Percentiles rank a stretch among this genome's conserved stretches.
These are phyloP conservation scores for Formica aserva DNA, from an alignment of 2,888 invertebrate genomes.

Conservation along the genomic window DNA sequence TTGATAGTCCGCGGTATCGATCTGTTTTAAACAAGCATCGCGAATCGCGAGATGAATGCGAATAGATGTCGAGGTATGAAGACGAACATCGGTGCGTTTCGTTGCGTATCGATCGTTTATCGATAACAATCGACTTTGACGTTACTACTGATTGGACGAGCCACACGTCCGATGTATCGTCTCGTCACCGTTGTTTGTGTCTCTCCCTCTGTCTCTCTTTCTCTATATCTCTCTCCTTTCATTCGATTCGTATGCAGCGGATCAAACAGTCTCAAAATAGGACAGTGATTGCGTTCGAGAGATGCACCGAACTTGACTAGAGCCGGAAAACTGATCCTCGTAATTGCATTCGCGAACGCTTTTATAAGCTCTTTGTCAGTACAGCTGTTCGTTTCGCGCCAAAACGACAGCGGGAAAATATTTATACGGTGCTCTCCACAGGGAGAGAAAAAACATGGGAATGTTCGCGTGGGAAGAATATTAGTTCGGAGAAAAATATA, in stretches of 20 bases:
- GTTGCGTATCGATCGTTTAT: conserved; percentile 20
- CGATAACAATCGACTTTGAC: conserved; percentile 32
- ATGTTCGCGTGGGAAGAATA: not conserved
- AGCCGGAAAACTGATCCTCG: conserved; percentile 11
- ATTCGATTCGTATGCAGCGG: not conserved
- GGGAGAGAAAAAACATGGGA: not conserved
- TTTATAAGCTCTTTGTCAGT: conserved; percentile 8
- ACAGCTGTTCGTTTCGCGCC: not conserved
- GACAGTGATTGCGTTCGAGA: conserved; percentile 32
- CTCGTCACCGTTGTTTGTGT: not conserved
- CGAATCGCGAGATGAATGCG: not conserved
- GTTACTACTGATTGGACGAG: conserved; percentile 5
- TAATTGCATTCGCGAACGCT: conserved; percentile 10
- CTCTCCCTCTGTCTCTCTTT: not conserved
- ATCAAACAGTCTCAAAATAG: conserved; percentile 36
- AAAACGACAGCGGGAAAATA: not conserved
- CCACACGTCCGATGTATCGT: not conserved
- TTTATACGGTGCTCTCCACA: not conserved
- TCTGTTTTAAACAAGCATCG: conserved; percentile 3
- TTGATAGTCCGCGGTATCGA: not conserved
- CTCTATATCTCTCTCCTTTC: not conserved
- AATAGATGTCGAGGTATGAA: conserved; percentile 24
- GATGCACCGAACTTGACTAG: not conserved
- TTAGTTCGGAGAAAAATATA: not conserved
- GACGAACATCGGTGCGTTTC: not conserved